phyloP scores from a whole-genome alignment of 2,888 invertebrate species.

The Dysmachus trigonus region DNA sequence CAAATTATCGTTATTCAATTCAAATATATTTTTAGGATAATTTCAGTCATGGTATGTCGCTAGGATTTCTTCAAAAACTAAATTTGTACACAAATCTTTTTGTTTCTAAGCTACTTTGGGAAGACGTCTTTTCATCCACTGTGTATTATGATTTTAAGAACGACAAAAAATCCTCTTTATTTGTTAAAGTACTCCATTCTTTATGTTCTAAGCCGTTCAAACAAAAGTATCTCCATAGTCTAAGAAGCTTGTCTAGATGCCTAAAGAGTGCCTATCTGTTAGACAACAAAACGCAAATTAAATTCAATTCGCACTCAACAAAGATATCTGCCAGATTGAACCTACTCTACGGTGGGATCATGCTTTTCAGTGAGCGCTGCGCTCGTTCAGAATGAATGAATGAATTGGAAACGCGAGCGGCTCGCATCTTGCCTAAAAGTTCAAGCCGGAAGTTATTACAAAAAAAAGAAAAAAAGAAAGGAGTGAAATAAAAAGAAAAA shows the following conservation, averaged over 20 bases:
- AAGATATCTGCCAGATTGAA: not conserved
- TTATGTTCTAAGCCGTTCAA: not conserved
- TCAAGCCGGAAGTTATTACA: constrained; percentile 29
- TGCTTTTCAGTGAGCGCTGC: not conserved
- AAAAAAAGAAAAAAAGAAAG: constrained; percentile 2
- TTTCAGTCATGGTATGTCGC: too few relatives aligned
- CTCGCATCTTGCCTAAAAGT: constrained; percentile 6
- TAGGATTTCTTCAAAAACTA: not conserved
- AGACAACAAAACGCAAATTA: constrained; percentile 26
- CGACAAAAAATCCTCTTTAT: not conserved
- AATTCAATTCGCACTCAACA: constrained; percentile 16
- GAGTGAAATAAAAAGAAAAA: not conserved
- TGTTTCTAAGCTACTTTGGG: not conserved
- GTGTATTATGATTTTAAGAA: not conserved
- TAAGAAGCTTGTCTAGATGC: not conserved
- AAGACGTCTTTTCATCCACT: not conserved
- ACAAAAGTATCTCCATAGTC: not conserved
- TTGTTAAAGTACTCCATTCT: not conserved
- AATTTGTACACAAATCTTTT: not conserved
- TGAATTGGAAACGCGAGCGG: not conserved
- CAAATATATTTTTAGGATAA: too few relatives aligned
- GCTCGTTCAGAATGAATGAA: not conserved
- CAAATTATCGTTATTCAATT: too few relatives aligned
- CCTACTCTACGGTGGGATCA: not conserved
- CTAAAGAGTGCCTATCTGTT: not conserved